These are phyloP conservation scores for Nannobrachium achirus DNA, from an alignment of 2,113 vertebrate species.

Conservation along the genomic window DNA sequence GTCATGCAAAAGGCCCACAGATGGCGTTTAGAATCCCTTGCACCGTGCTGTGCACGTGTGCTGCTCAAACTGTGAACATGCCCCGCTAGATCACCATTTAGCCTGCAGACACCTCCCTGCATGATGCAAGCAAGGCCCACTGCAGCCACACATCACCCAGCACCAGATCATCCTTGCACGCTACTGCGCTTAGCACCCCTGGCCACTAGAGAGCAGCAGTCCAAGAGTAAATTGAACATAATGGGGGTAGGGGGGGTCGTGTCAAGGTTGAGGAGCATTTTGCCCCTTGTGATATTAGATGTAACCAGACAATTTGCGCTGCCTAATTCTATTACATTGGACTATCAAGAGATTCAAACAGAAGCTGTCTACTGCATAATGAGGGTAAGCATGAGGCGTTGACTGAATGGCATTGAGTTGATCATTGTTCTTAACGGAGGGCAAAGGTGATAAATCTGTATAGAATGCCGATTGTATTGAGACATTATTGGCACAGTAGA, in stretches of 20 bases:
- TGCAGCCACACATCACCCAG: conserved; percentile 38
- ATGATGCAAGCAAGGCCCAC: conserved; percentile 27
- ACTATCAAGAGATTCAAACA: conserved; percentile 36
- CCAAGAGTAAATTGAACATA: neutral
- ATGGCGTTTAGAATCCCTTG: conserved; percentile 30
- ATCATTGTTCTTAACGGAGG: conserved; percentile 52
- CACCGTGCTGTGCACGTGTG: neutral
- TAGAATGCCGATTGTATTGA: conserved; percentile 16
- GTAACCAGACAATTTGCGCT: conserved; percentile 50
- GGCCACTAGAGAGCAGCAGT: conserved; percentile 65
- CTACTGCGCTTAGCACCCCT: conserved; percentile 5
- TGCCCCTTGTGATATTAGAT: conserved; percentile 61
- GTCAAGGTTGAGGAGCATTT: conserved; percentile 52
- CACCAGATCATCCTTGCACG: neutral
- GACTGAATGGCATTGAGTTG: conserved; percentile 22
- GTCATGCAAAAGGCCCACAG: conserved; percentile 34
- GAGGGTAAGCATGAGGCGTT: conserved; percentile 33
- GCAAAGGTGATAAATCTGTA: conserved; percentile 17
- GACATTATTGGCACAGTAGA: conserved; percentile 25
- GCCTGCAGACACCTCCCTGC: conserved; percentile 1
- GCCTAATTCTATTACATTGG: conserved; percentile 45
- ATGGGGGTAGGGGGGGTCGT: neutral
- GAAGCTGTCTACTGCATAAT: conserved; percentile 28
- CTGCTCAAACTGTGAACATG: conserved; percentile 14
- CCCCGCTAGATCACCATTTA: conserved; percentile 11